These are phyloP conservation scores for Orchestes rusci DNA, from an alignment of 2,888 invertebrate genomes.

Conservation along the genomic window DNA sequence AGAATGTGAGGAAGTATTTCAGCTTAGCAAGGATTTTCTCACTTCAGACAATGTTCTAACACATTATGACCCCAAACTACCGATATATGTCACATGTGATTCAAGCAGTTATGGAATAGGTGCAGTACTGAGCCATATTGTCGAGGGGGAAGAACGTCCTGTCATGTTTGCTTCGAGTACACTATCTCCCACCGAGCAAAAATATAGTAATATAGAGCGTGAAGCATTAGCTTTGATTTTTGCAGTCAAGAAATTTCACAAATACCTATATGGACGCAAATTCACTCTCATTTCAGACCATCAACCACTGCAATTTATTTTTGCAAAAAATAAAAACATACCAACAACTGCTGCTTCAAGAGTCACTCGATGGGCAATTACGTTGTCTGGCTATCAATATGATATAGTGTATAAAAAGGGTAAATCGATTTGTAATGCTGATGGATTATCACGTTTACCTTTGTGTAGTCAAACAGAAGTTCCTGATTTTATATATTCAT, in stretches of 20 bases:
- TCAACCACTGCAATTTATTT: conserved; percentile 1
- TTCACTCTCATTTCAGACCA: background rate
- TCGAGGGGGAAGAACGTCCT: conserved; percentile 21
- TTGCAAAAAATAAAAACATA: background rate
- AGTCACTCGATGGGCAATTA: background rate
- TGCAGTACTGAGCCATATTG: conserved; percentile 27
- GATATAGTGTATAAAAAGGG: background rate
- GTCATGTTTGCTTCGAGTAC: conserved; percentile 7
- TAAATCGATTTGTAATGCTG: too few relatives aligned
- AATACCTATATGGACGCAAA: background rate
- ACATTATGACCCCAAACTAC: conserved; percentile 10
- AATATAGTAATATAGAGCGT: background rate
- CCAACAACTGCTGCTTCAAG: background rate
- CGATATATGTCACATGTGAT: conserved; percentile 27
- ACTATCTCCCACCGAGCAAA: background rate
- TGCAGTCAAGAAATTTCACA: background rate
- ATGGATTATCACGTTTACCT: too few relatives aligned
- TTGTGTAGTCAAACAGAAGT: too few relatives aligned
- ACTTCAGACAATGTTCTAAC: conserved; percentile 4
- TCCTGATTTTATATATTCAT: too few relatives aligned
- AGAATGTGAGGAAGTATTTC: conserved; percentile 1
- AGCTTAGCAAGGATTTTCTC: background rate
- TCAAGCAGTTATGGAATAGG: conserved; percentile 27
- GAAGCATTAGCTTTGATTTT: background rate
- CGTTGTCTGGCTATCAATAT: background rate